Evolutionary conservation across 2,113 vertebrate genomes (phyloP).

Genomic region (Phalacrocorax brasilianus): DNA sequence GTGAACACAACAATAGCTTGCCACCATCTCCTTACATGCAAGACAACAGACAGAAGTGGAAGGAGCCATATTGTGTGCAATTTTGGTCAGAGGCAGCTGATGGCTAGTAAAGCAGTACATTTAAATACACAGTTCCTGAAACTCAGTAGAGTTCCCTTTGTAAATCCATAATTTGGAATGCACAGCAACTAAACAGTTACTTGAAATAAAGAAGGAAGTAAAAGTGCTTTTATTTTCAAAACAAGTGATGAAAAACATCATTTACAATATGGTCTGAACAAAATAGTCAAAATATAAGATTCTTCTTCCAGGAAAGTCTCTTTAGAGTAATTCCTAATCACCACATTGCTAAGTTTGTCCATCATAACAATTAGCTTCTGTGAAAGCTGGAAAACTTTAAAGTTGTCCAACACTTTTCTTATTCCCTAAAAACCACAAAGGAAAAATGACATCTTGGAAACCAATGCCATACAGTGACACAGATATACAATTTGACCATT

Average conservation of each 20-base stretch:
- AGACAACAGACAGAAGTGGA: background rate
- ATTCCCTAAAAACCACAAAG: slow-evolving; percentile 1
- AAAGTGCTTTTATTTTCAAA: background rate
- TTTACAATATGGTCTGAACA: background rate
- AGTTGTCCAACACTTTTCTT: background rate
- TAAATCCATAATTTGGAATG: background rate
- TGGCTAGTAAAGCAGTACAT: background rate
- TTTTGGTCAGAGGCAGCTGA: background rate
- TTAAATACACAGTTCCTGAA: background rate
- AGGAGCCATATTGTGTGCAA: too few species aligned
- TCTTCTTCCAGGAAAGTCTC: background rate
- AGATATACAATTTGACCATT: background rate
- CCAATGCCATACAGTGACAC: background rate
- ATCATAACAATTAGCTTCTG: background rate
- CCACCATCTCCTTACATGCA: background rate
- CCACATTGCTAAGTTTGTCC: background rate
- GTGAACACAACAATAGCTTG: background rate
- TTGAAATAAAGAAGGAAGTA: background rate
- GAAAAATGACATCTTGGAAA: slow-evolving; percentile 16
- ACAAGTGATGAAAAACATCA: background rate
- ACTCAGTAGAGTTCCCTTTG: background rate
- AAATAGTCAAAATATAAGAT: background rate
- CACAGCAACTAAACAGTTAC: background rate
- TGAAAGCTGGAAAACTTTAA: background rate
- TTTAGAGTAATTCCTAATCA: background rate